Conservation (phyloP, 2,888 invertebrate genomes). For the Catotricha subobsoleta region DNA sequence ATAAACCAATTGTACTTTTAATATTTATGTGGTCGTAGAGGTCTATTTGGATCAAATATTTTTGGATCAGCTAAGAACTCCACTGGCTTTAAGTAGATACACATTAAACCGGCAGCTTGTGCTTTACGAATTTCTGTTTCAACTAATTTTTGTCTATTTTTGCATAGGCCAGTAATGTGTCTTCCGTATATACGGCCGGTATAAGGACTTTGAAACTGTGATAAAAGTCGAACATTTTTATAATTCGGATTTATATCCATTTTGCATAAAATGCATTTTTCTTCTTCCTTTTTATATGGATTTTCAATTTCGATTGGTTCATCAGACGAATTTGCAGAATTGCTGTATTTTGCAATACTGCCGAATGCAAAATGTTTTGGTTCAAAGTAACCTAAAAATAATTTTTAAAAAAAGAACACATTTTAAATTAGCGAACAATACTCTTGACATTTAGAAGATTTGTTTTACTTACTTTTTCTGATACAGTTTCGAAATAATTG, state of each 20-base stretch:
- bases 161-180: slow-evolving; percentile 87
- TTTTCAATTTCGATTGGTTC: slow-evolving; percentile 44
- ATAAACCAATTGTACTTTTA: slow-evolving; percentile 17
- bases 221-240: slow-evolving; percentile 78
- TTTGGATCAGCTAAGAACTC: slow-evolving; percentile 72
- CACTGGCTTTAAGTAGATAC: slow-evolving; percentile 59
- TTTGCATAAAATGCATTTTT: slow-evolving; percentile 66
- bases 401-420: too few species aligned
- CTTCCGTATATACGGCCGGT: slow-evolving; percentile 84
- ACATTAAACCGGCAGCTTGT: slow-evolving; percentile 66
- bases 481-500: too few species aligned
- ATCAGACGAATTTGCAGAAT: slow-evolving; percentile 13
- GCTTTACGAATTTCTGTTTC: slow-evolving; percentile 58
- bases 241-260: slow-evolving; percentile 66
- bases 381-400: background rate
- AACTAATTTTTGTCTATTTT: slow-evolving; percentile 54
- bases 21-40: slow-evolving; percentile 61
- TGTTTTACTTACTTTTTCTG: too few species aligned
- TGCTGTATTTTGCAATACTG: background rate
- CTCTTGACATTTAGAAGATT: too few species aligned
- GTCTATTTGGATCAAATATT: slow-evolving; percentile 75
- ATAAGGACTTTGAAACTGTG: slow-evolving; percentile 90
- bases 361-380: background rate
- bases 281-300: slow-evolving; percentile 59
- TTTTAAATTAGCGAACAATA: too few species aligned